Percentiles rank a stretch among this genome's conserved stretches.
Evolutionary conservation across 1,140 invertebrate species (phyloP).

Genomic region (Drosophila ambigua): DNA sequence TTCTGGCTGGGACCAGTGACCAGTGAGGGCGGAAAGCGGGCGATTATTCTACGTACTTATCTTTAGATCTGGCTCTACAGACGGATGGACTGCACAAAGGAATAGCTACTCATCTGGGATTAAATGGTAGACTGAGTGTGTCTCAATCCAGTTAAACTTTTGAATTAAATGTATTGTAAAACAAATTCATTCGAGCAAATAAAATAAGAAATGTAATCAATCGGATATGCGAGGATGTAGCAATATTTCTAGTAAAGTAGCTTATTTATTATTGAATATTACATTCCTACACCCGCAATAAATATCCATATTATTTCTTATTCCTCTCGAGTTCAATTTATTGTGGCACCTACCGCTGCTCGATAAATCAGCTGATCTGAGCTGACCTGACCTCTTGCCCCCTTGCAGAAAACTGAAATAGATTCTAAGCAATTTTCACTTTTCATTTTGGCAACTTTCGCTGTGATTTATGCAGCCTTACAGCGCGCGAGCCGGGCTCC

Average conservation of each 20-base stretch:
- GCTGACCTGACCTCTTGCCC: background rate
- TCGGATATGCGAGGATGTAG: too few relatives aligned
- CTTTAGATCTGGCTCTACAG: too few relatives aligned
- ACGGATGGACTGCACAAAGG: too few relatives aligned
- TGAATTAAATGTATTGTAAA: too few relatives aligned
- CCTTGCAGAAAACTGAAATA: constrained; percentile 3
- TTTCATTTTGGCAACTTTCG: constrained; percentile 60
- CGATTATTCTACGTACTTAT: constrained; percentile 8
- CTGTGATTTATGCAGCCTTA: constrained; percentile 60
- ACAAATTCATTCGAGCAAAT: too few relatives aligned
- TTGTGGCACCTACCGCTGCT: constrained; percentile 3
- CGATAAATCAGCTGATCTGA: constrained; percentile 25
- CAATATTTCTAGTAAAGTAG: too few relatives aligned
- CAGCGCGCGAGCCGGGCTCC: constrained; percentile 7
- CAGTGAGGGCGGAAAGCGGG: background rate
- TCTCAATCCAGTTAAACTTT: too few relatives aligned
- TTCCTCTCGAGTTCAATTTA: background rate
- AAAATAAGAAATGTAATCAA: too few relatives aligned
- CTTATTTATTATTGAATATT: too few relatives aligned
- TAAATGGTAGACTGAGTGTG: too few relatives aligned
- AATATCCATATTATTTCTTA: background rate
- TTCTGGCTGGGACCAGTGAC: background rate
- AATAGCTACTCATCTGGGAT: too few relatives aligned
- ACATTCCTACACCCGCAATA: too few relatives aligned
- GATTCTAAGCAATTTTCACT: constrained; percentile 42